Conservation (phyloP, 2,888 invertebrate species). For the Luperina testacea region DNA sequence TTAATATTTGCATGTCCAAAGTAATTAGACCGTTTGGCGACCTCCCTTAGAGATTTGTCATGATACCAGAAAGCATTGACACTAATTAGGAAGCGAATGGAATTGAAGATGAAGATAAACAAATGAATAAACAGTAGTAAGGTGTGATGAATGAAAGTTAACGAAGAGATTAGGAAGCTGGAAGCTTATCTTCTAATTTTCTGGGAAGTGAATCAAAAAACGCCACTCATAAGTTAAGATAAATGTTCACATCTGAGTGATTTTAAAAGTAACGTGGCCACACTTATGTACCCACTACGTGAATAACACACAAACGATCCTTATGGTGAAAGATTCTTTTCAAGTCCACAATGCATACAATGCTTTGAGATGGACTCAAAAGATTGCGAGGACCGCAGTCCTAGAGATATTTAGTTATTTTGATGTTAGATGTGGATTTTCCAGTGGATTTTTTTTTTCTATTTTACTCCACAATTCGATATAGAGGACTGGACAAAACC, state of each 20-base stretch:
- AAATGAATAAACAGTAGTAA: not conserved
- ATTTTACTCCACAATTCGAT: slow-evolving; percentile 8
- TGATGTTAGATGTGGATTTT: slow-evolving; percentile 4
- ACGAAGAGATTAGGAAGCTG: slow-evolving; percentile 3
- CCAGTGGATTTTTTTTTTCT: not conserved
- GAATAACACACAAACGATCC: slow-evolving; percentile 66
- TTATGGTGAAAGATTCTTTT: slow-evolving; percentile 52
- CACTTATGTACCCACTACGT: slow-evolving; percentile 69
- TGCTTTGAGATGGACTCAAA: slow-evolving; percentile 50
- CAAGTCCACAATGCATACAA: slow-evolving; percentile 54
- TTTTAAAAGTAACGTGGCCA: slow-evolving; percentile 71
- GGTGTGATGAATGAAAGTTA: not conserved
- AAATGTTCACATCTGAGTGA: slow-evolving; percentile 70
- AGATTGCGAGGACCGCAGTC: slow-evolving; percentile 43
- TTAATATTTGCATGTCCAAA: slow-evolving; percentile 58
- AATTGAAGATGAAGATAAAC: not conserved
- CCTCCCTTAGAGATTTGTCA: slow-evolving; percentile 44
- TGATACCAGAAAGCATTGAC: not conserved
- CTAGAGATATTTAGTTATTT: slow-evolving; percentile 36
- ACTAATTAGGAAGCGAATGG: slow-evolving; percentile 16
- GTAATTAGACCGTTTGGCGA: slow-evolving; percentile 38
- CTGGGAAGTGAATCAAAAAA: slow-evolving; percentile 14
- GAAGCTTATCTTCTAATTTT: slow-evolving; percentile 21
- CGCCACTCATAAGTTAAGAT: slow-evolving; percentile 59
- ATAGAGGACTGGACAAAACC: not conserved